Percentiles rank a stretch among this genome's conserved stretches.
These are phyloP conservation scores for Syrista parreyssii DNA, from an alignment of 2,888 invertebrate species.

Conservation along the genomic window DNA sequence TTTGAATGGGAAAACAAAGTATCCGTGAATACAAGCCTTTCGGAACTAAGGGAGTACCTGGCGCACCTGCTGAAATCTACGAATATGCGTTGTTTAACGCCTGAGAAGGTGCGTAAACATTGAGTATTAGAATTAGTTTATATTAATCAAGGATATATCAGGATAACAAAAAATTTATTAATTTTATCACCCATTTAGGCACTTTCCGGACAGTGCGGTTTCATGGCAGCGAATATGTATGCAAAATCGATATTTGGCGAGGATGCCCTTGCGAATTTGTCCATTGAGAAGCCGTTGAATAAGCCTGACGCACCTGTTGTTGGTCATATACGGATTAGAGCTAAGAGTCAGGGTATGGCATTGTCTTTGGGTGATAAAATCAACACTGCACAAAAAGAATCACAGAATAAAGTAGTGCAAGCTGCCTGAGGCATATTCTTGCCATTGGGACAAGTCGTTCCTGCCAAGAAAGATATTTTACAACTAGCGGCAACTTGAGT, in stretches of 20 bases:
- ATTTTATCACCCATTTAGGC: constrained; percentile 69
- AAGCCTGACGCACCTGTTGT: constrained; percentile 89
- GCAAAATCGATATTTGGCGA: constrained; percentile 98
- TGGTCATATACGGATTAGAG: constrained; percentile 97
- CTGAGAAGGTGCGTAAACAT: constrained; percentile 79
- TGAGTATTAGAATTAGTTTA: background rate
- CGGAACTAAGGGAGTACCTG: constrained; percentile 92
- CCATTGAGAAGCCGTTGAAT: constrained; percentile 94
- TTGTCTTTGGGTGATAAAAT: constrained; percentile 98
- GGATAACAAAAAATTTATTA: background rate
- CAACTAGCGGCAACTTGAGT: background rate
- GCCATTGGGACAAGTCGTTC: background rate
- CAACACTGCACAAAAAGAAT: constrained; percentile 87
- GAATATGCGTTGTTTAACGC: constrained; percentile 99
- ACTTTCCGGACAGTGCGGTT: constrained; percentile 96
- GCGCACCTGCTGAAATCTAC: constrained; percentile 92
- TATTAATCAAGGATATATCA: background rate
- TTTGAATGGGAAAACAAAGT: constrained; percentile 99
- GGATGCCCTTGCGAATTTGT: constrained; percentile 98
- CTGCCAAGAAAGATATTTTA: background rate
- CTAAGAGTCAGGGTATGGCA: constrained; percentile 99
- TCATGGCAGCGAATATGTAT: constrained; percentile 99
- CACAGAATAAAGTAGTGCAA: constrained; percentile 61
- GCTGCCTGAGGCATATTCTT: constrained; percentile 46
- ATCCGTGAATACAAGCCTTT: constrained; percentile 92